Base-by-base conservation (phyloP, 2,113 vertebrate species). In the Sinosuthora webbiana region DNA sequence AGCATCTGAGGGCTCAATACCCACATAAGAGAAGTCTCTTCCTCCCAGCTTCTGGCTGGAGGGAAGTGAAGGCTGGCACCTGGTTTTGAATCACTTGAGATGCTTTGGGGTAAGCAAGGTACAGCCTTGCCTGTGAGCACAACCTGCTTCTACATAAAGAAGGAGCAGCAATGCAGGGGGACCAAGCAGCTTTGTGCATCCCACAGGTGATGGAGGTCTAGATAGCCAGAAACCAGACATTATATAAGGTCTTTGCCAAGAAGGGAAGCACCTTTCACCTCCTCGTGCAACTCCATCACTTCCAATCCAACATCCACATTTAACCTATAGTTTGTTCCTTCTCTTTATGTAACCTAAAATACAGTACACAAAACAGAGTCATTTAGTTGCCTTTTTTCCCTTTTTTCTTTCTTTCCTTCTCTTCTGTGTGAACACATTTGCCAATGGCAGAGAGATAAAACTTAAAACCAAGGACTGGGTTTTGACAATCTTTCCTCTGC, bases 341-440 rank as follows among this genome's bases (percentile, higher is more conserved):
- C 44, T 68, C 67, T 39, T 77, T 69, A 92, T n/a, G 44, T 41
- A 64, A 63, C 10, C 33, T 64, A 73, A 85, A 93, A 60, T 20
- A 62, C 7, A 56, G 53, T 19, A 50, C n/a, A 67, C 31, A 45
- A 78, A 95, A 8, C 7, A 20, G 39, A 85, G 16, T 7, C 35
- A 47, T 31, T 52, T 62, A n/a, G 53, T 74, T 57, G 31, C 11
- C 20, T 25, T 24, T 25, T 14, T 2, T 0, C 0, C 30, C 5
- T 1, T 4, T 9, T 50, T 6, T 17, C 42, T n/a, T 47, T 35
- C 27, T 60, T 89, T 28, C 39, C 59, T 60, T 37, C 45, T 49
- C 25, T 56, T 75, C 47, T 42, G 25, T 65, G 31, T 31, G n/a
- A 86, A 95, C 41, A 44, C 13, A 7, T 70, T 75, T 83, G 27